phyloP scores from a whole-genome alignment of 2,113 vertebrate genomes.

The Nasalis larvatus region DNA sequence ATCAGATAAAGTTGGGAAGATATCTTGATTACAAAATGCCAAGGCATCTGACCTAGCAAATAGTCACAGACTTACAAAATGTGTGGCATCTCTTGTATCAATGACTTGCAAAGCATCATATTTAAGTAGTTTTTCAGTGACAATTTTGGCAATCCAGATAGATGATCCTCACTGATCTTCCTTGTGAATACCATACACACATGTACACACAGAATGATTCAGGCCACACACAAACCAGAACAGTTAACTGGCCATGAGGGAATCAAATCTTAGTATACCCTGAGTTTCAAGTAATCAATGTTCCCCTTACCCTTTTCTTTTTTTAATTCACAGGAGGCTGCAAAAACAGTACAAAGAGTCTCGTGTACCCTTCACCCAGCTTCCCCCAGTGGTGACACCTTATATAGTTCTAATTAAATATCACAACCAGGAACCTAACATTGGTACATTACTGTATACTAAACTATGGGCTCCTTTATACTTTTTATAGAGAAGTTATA shows the following conservation, averaged over 20 bases:
- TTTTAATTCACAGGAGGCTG: background rate
- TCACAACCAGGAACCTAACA: background rate
- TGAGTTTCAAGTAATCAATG: background rate
- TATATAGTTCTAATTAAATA: background rate
- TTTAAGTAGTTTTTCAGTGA: background rate
- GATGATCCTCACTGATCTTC: background rate
- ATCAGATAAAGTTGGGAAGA: background rate
- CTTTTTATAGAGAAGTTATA: background rate
- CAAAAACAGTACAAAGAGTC: background rate
- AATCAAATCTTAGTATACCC: background rate
- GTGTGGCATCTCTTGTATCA: background rate
- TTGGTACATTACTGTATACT: background rate
- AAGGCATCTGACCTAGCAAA: background rate
- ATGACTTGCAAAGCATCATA: background rate
- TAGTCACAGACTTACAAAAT: background rate
- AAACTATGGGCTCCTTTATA: background rate
- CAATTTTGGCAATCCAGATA: background rate
- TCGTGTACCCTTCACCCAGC: background rate
- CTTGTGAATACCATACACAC: background rate
- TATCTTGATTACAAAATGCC: background rate
- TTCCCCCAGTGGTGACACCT: background rate
- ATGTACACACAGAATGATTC: background rate
- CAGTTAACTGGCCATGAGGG: background rate
- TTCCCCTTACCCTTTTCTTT: background rate
- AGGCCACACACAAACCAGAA: background rate